Percentiles rank a stretch among this genome's conserved stretches.
phyloP scores from a whole-genome alignment of 2,113 vertebrate genomes.

The Fulica atra region DNA sequence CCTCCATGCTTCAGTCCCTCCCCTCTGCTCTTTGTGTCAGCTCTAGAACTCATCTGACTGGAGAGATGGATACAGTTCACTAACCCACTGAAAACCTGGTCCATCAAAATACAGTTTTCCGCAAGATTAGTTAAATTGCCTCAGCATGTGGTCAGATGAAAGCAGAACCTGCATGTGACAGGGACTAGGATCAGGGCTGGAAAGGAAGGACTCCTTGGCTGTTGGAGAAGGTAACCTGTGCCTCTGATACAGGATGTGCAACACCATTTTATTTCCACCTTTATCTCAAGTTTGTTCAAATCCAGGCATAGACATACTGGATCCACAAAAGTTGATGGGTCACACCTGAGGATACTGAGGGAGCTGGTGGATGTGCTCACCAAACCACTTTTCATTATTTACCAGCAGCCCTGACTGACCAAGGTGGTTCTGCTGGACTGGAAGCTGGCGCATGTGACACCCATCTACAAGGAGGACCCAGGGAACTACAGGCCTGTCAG shows the following conservation, averaged over 20 bases:
- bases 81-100: not conserved
- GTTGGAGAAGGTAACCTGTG: not conserved
- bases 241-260: not conserved
- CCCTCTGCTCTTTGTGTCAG: not conserved
- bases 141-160: not conserved
- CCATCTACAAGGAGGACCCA: too few relatives aligned
- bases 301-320: not conserved
- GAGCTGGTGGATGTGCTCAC: too few relatives aligned
- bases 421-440: too few relatives aligned
- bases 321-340: too few relatives aligned
- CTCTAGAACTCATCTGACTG: not conserved
- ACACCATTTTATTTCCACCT: not conserved
- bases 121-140: not conserved
- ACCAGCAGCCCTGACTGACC: too few relatives aligned
- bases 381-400: too few relatives aligned
- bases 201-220: not conserved
- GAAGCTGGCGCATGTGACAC: too few relatives aligned
- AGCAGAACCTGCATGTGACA: not conserved
- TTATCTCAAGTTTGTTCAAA: not conserved
- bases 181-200: not conserved
- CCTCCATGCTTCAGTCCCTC: not conserved
- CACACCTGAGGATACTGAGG: too few relatives aligned
- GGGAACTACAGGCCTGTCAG: too few relatives aligned
- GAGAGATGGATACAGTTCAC: not conserved
- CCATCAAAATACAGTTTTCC: not conserved